Conservation (phyloP, 2,888 invertebrate species). For the Yponomeuta evonymella region DNA sequence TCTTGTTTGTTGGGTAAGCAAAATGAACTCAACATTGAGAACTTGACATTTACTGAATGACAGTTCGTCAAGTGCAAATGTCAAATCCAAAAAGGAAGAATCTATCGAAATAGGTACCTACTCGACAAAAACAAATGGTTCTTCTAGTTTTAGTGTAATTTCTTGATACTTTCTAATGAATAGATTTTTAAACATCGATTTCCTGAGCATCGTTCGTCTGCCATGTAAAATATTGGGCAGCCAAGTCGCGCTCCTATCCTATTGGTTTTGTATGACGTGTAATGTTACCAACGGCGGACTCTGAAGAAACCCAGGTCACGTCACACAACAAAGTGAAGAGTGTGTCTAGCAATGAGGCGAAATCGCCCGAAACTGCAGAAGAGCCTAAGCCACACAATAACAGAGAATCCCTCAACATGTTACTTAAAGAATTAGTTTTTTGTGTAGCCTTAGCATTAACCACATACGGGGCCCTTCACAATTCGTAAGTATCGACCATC, state of each 20-base stretch:
- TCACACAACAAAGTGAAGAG: conserved; percentile 46
- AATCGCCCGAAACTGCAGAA: conserved; percentile 46
- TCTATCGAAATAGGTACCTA: not conserved
- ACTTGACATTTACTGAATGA: not conserved
- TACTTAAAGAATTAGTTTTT: conserved; percentile 80
- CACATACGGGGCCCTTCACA: conserved; percentile 82
- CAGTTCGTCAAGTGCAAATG: not conserved
- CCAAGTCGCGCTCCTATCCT: conserved; percentile 30
- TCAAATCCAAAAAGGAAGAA: not conserved
- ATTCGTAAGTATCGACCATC: conserved; percentile 75
- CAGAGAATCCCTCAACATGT: conserved; percentile 68
- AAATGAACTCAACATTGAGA: not conserved
- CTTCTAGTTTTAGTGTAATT: not conserved
- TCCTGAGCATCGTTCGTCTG: conserved; percentile 23
- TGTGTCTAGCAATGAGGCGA: conserved; percentile 59
- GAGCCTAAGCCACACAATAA: conserved; percentile 48
- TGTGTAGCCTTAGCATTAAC: conserved; percentile 79
- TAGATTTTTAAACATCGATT: not conserved
- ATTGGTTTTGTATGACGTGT: conserved; percentile 56
- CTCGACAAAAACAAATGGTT: not conserved
- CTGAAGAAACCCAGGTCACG: conserved; percentile 68
- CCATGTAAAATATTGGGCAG: conserved; percentile 43
- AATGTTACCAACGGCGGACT: conserved; percentile 72
- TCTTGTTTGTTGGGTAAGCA: not conserved
- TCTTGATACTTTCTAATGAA: not conserved